Base-by-base conservation (phyloP, 2,888 invertebrate genomes). In the Xanthia togata region DNA sequence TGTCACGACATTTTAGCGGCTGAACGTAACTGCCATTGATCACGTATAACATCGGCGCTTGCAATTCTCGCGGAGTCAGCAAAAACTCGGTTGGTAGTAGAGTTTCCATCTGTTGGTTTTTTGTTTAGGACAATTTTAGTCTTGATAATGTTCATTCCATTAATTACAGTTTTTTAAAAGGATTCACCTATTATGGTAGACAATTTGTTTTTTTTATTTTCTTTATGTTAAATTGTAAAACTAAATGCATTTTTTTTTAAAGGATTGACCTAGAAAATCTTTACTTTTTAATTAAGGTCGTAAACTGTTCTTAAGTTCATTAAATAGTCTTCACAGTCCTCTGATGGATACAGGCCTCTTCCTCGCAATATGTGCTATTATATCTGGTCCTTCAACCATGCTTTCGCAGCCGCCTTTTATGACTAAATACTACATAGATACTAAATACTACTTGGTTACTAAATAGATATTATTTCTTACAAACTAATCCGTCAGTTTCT, bases 1-100 rank as follows among this genome's bases (percentile, higher is more conserved):
- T 84, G 76, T 89, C 88, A 90, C 90, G 87, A 91, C 95, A 95
- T 95, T 91, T 92, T 93, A 89, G 86, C 84, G 86, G 86, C 85
- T 82, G 80, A 78, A 63, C 64, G 76, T 67, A 81, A 87, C 83
- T 86, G 85, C 77, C 75, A 83, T 81, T 77, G 72, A 87, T 89
- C 94, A 95, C 95, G 95, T 94, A 90, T 79, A 78, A 67, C 86
- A 78, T 76, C 76, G 72, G 77, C 79, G 79, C 78, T 63, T 84
- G 70, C 81, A 80, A 83, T 82, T 74, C 47, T 70, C 70, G 78
- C 72, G 35, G 23, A 81, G 72, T 90, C 91, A 93, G 90, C 93
- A 85, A 41, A 87, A 86, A 76, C 59, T 63, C 59, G 57, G 77
- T 63, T n/a, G 6, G 0, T 14, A 63, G 70, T 86, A 86, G 81